Conservation (phyloP, 2,797 vertebrate species). For the Catostomus latipinnis region DNA sequence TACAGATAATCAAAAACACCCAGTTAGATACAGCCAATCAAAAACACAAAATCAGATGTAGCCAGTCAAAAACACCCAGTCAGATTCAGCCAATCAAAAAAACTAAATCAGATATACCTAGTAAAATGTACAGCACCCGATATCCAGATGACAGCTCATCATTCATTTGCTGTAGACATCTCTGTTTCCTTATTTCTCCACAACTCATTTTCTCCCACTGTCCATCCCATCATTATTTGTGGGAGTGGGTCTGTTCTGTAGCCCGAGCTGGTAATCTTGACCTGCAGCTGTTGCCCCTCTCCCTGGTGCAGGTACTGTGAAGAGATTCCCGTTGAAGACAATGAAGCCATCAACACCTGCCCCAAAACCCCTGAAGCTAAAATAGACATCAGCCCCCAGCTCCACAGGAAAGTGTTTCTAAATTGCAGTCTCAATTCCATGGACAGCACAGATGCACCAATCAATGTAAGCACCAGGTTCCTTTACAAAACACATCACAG, state of each 20-base stretch:
- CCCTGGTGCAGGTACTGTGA: conserved; percentile 89
- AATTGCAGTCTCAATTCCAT: conserved; percentile 86
- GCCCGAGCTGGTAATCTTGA: conserved; percentile 74
- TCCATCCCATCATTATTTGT: conserved; percentile 37
- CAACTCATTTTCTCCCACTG: conserved; percentile 8
- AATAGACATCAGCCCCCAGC: conserved; percentile 88
- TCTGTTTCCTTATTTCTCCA: not conserved
- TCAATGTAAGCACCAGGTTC: conserved; percentile 70
- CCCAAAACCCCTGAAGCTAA: conserved; percentile 92
- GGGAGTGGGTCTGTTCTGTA: conserved; percentile 45
- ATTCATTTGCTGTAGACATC: not conserved
- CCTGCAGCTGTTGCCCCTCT: conserved; percentile 73
- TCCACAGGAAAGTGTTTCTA: conserved; percentile 85
- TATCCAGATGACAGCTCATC: not conserved
- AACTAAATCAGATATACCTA: not conserved
- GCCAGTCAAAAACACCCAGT: no score
- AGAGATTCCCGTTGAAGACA: conserved; percentile 95
- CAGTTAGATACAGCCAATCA: no score
- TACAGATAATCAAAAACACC: no score
- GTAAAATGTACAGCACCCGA: not conserved
- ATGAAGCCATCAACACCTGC: conserved; percentile 91
- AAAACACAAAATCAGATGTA: no score
- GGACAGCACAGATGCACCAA: conserved; percentile 80
- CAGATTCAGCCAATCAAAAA: no score
- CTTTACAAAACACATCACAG: not conserved